A percentile compares a stretch with the other conserved stretches of the same genome.
Evolutionary conservation across 2,888 invertebrate species (phyloP).

Genomic region (Ptychoptera contaminata): DNA sequence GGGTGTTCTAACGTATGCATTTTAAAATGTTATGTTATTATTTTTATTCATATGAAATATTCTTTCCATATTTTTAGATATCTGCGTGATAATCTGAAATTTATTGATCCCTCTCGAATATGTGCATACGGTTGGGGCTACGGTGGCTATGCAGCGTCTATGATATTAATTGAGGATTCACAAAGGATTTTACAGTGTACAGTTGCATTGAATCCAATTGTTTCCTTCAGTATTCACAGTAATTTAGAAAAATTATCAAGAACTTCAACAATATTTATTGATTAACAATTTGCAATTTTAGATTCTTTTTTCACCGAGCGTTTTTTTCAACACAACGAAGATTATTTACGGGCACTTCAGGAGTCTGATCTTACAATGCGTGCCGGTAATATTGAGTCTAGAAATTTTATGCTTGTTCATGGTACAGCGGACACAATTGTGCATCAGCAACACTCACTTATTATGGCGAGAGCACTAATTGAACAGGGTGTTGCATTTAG

Average conservation of each 20-base stretch:
- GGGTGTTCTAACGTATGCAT: conserved; percentile 42
- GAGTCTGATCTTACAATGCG: conserved; percentile 64
- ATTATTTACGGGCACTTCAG: conserved; percentile 53
- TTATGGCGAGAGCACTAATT: conserved; percentile 69
- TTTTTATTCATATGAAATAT: conserved; percentile 4
- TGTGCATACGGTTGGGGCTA: conserved; percentile 78
- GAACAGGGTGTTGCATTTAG: conserved; percentile 66
- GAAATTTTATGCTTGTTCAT: conserved; percentile 54
- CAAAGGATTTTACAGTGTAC: conserved; percentile 69
- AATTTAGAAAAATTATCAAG: conserved; percentile 23
- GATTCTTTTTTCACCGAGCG: conserved; percentile 85
- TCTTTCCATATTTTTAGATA: conserved; percentile 33
- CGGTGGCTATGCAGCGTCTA: conserved; percentile 72
- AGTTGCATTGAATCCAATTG: conserved; percentile 73
- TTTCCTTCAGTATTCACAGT: conserved; percentile 70
- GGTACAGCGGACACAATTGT: conserved; percentile 75
- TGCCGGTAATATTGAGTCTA: conserved; percentile 56
- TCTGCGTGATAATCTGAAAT: conserved; percentile 61
- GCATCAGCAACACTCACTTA: conserved; percentile 75
- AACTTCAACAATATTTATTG: neutral
- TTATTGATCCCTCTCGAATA: conserved; percentile 63
- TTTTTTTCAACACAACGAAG: conserved; percentile 63
- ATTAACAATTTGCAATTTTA: conserved; percentile 21
- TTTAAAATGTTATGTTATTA: neutral
- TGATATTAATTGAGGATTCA: conserved; percentile 62